These are phyloP conservation scores for Chrysemys picta DNA, from an alignment of 2,113 vertebrate genomes.

Conservation along the genomic window DNA sequence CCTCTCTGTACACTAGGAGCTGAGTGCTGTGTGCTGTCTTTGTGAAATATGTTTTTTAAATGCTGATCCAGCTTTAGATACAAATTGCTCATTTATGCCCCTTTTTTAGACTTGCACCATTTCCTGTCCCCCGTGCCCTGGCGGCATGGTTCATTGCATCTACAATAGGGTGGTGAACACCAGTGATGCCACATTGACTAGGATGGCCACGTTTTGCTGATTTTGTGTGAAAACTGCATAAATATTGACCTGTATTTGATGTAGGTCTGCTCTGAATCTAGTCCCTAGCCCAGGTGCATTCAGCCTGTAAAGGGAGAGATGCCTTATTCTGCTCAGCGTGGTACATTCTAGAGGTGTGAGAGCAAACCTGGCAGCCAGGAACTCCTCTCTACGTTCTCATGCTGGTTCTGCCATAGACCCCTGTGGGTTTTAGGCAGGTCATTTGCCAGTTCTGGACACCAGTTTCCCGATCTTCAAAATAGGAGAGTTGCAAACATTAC, in stretches of 20 bases:
- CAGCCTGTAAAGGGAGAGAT: no score
- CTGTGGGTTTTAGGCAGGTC: background rate
- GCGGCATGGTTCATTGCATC: background rate
- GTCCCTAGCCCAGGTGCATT: background rate
- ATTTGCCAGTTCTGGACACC: background rate
- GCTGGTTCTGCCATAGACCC: background rate
- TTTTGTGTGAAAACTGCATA: background rate
- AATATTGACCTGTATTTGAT: background rate
- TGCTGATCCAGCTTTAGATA: background rate
- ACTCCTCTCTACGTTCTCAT: background rate
- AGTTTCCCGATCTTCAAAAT: background rate
- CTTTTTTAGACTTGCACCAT: background rate
- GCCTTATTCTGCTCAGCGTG: background rate
- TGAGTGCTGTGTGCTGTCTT: background rate
- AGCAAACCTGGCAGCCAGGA: background rate
- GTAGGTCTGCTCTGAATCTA: background rate
- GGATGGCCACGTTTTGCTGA: background rate
- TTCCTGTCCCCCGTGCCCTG: background rate
- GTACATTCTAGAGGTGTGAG: background rate
- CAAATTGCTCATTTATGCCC: background rate
- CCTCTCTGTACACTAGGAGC: no score
- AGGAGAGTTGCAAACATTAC: background rate
- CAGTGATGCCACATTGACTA: no score
- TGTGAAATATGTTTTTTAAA: background rate
- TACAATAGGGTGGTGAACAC: background rate